Conservation (phyloP, 2,113 vertebrate species). For the Chroicocephalus ridibundus region DNA sequence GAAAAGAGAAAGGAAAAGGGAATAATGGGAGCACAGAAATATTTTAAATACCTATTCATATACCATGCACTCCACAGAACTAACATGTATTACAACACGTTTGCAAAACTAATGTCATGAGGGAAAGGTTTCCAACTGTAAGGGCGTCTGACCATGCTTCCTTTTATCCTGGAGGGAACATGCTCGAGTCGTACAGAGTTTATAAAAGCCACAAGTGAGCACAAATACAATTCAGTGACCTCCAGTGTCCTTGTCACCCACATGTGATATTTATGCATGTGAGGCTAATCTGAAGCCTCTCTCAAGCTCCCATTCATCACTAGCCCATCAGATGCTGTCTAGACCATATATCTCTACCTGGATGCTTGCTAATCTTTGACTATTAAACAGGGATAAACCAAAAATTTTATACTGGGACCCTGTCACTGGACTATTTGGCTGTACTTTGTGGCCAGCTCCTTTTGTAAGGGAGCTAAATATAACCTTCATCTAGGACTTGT, state of each 20-base stretch:
- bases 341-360: conserved; percentile 57
- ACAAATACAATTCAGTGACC: conserved; percentile 39
- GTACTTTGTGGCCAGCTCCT: not conserved
- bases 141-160: not conserved
- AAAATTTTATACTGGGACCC: not conserved
- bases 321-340: conserved; percentile 56
- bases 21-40: not conserved
- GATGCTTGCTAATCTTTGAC: conserved; percentile 44
- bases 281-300: conserved; percentile 48
- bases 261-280: conserved; percentile 59
- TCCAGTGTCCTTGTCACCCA: conserved; percentile 56
- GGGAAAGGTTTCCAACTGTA: not conserved
- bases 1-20: not conserved
- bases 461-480: not conserved
- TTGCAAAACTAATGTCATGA: not conserved
- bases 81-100: not conserved
- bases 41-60: not conserved
- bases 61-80: not conserved
- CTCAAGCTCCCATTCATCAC: conserved; percentile 58
- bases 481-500: not conserved
- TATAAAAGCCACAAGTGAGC: not conserved
- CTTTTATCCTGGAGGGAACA: not conserved
- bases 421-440: conserved; percentile 12
- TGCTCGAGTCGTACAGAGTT: not conserved
- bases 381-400: conserved; percentile 55